A percentile compares a stretch with the other conserved stretches of the same genome.
These are phyloP conservation scores for Tolypeutes matacus DNA, from an alignment of 2,797 vertebrate species.

Conservation along the genomic window DNA sequence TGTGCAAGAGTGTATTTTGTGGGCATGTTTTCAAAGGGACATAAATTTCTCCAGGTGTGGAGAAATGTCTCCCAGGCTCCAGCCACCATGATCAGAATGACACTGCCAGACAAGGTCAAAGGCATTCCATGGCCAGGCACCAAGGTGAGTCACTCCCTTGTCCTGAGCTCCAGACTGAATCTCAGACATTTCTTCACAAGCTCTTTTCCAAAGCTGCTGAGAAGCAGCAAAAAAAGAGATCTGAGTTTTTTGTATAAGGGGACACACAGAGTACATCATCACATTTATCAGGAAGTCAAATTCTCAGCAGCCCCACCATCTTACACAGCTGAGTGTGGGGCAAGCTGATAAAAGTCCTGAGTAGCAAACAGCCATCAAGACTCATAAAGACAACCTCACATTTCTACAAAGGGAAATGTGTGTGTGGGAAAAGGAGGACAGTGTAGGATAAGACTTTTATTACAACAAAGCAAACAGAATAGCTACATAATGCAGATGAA, in stretches of 20 bases:
- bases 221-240: background rate
- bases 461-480: background rate
- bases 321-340: background rate
- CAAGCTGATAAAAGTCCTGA: background rate
- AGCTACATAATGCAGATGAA: background rate
- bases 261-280: background rate
- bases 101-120: background rate
- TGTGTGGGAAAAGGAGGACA: background rate
- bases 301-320: background rate
- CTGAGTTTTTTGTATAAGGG: background rate
- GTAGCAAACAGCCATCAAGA: background rate
- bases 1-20: background rate
- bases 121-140: background rate
- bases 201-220: background rate
- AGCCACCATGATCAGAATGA: background rate
- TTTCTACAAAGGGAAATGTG: background rate
- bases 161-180: background rate
- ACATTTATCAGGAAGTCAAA: background rate
- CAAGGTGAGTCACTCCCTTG: background rate
- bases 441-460: background rate
- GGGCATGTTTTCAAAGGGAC: background rate
- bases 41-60: background rate
- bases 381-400: background rate
- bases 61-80: background rate
- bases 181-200: background rate